Base-by-base conservation (phyloP, 2,888 invertebrate species). In the Heliconius charithonia region DNA sequence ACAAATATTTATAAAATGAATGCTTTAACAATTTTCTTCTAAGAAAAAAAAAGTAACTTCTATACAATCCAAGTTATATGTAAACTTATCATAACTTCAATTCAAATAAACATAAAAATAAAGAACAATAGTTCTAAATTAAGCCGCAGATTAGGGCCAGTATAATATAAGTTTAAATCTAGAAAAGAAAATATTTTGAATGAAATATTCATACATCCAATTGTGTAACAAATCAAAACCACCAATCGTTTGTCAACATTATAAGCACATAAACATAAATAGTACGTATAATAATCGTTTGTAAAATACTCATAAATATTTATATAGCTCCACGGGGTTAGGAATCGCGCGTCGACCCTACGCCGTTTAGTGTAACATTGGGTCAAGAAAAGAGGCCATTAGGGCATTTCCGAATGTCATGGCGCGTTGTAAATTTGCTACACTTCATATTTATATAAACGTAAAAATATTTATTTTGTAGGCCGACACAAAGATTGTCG, bases 341-440 rank as follows among this genome's bases (percentile, higher is more conserved):
- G 72, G 59, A 72, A 59, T 59, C 72, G 72, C 72, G 72, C 59
- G 32, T 72, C 72, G 72, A 25, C 71, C 76, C 78, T 66, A 76
- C 70, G 69, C 81, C 78, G 78, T 78, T 79, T 79, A 78, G 76
- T 71, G 51, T 62, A 59, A 82, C 80, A 79, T 72, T 56, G 72
- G 72, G 72, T 72, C 72, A 72, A 72, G 72, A 72, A 82, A 80
- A 37, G 78, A 71, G 67, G 67, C 72, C 76, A 76, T 79, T 76
- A 82, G 71, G 76, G 63, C 32, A 76, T 76, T 77, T 81, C 77
- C 80, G 81, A 59, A 72, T 72, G 72, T 72, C 72, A 72, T 59
- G 72, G 32, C 19, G 37, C 59, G n/a, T 72, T 59, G 32, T 72
- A 37, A 69, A 45, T 37, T 69, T 7, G 41, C 41, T 41, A 45